A percentile compares a stretch with the other conserved stretches of the same genome.
phyloP scores from a whole-genome alignment of 2,113 vertebrate genomes.

The Desmodus rotundus region DNA sequence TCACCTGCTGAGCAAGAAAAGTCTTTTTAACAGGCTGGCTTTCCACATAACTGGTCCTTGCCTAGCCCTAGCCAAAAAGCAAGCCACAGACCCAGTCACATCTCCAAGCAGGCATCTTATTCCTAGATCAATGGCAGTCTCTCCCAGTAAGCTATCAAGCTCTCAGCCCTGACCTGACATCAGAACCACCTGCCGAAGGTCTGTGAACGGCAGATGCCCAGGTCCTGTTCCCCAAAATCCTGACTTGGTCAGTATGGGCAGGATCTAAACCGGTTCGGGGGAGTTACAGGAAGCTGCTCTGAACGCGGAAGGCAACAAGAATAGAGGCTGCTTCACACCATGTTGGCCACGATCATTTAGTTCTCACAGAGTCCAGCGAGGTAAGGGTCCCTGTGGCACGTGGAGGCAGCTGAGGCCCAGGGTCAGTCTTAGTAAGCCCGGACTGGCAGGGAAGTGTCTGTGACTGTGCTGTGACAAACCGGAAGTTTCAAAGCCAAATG shows the following conservation, averaged over 20 bases:
- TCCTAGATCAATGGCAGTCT: not conserved
- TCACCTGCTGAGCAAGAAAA: not conserved
- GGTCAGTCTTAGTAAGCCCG: not conserved
- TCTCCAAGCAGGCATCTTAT: not conserved
- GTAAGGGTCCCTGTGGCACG: not conserved
- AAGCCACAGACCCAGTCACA: not conserved
- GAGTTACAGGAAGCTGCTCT: not conserved
- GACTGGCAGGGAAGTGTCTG: not conserved
- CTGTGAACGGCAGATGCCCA: not conserved
- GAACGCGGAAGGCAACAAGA: not conserved
- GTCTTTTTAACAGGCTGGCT: not conserved
- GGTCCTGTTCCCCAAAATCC: not conserved
- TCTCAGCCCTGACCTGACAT: not conserved
- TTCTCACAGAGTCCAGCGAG: not conserved
- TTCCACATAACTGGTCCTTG: not conserved
- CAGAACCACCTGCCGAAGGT: not conserved
- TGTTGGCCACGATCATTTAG: not conserved
- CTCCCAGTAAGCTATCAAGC: not conserved
- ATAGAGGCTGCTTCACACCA: not conserved
- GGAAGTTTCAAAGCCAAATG: not conserved
- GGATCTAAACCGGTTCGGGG: not conserved
- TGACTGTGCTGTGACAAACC: not conserved
- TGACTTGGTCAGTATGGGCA: not conserved
- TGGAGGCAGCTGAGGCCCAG: not conserved
- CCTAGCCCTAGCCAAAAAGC: not conserved